Percentiles rank a stretch among this genome's conserved stretches.
These are phyloP conservation scores for Hartigia nigra DNA, from an alignment of 2,888 invertebrate species.

Conservation along the genomic window DNA sequence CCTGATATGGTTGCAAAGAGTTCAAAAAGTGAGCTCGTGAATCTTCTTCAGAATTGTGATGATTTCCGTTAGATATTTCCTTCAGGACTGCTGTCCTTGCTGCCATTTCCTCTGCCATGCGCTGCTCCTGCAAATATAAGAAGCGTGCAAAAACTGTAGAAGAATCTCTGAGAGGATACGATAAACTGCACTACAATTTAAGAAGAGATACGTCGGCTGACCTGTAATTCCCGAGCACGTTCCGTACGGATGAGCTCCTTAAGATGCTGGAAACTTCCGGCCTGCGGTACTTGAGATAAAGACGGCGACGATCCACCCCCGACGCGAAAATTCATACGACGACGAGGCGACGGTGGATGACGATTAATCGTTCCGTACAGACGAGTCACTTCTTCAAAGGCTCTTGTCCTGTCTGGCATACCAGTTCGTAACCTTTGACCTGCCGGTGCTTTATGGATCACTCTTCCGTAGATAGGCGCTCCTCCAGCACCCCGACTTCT, in stretches of 20 bases:
- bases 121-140: conserved; percentile 71
- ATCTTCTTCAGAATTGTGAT: conserved; percentile 34
- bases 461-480: conserved; percentile 76
- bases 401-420: conserved; percentile 64
- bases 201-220: conserved; percentile 26
- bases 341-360: conserved; percentile 68
- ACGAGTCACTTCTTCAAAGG: conserved; percentile 68
- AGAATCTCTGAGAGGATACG: background rate
- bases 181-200: background rate
- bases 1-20: conserved; percentile 44
- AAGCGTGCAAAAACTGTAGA: background rate
- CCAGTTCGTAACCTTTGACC: conserved; percentile 60
- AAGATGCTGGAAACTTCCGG: conserved; percentile 77
- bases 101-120: conserved; percentile 79
- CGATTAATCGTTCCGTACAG: conserved; percentile 67
- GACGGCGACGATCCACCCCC: conserved; percentile 35
- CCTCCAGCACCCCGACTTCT: conserved; percentile 53
- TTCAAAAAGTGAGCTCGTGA: conserved; percentile 45
- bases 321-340: conserved; percentile 53
- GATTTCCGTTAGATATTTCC: conserved; percentile 69
- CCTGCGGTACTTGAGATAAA: conserved; percentile 51
- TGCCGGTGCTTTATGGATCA: conserved; percentile 78
- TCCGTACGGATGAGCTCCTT: conserved; percentile 84
- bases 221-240: conserved; percentile 76
- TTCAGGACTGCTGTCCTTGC: conserved; percentile 73